Evolutionary conservation across 2,113 vertebrate genomes (phyloP), one percentile per base, ranked within the genome.

Genomic region (Melierax canorus): DNA sequence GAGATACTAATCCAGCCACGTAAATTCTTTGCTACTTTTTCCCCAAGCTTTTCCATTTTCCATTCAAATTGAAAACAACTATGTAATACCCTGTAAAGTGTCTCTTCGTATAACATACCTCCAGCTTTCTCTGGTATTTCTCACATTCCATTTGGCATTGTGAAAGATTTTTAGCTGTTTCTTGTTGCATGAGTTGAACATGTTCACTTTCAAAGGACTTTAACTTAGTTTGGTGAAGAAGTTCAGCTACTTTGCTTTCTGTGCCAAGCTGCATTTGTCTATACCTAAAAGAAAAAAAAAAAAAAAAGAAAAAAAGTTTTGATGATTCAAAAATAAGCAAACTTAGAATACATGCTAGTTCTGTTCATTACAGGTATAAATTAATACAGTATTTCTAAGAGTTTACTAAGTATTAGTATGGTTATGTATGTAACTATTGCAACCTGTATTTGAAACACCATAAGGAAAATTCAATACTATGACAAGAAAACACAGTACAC

Each of bases 101-200:
- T 63, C 51, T 50, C 78, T 90, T 85, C 46, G 38, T 50, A 15
- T 45, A 85, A 95, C 97, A 46, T 99, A 99, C 99, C 99, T 99
- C 99, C 81, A 99, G 85, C 97, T 99, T 99, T 96, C 99, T 99
- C 98, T 99, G 99, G 50, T 99, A 99, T 95, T 99, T 99, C 94
- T 99, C 99, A 98, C 99, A 99, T 97, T 99, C 99, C 95, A 99
- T 83, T 95, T 99, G 99, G 95, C 99, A 99, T 67, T 99, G 99
- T 36, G 98, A 98, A 96, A 99, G 98, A 78, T 99, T 98, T 95
- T 98, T 99, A 69, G 98, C 97, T 11, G 98, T 99, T 98, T 99
- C 99, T 69, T 99, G 99, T 95, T 99, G 99, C 79, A 99, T 90
- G 96, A 99, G 98, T 86, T 99, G 99, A 96, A 99, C 92, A 21